phyloP scores from a whole-genome alignment of 2,888 invertebrate genomes.

The Drosophila helvetica region DNA sequence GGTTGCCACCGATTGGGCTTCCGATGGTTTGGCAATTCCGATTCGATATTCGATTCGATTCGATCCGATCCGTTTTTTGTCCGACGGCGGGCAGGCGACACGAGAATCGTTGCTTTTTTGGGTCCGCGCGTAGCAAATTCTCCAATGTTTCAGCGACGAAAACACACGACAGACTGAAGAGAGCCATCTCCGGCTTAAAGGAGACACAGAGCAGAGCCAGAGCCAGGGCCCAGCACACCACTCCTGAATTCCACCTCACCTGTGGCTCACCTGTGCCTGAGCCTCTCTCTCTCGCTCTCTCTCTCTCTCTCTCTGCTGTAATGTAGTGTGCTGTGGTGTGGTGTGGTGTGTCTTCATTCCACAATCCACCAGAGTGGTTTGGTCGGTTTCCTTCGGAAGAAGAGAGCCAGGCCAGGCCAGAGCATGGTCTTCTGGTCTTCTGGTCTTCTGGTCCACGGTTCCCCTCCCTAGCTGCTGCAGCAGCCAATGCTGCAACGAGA shows the following conservation, averaged over 20 bases:
- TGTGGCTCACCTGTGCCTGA: slow-evolving; percentile 62
- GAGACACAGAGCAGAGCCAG: slow-evolving; percentile 19
- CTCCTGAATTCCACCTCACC: slow-evolving; percentile 49
- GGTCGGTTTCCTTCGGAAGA: slow-evolving; percentile 55
- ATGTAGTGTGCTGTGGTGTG: slow-evolving; percentile 34
- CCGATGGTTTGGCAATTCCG: slow-evolving; percentile 2
- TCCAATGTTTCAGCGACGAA: slow-evolving; percentile 81
- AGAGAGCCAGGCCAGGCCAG: slow-evolving; percentile 16
- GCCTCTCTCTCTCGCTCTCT: neutral
- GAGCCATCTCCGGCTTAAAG: slow-evolving; percentile 46
- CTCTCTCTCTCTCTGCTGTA: neutral
- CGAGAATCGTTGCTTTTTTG: slow-evolving; percentile 35
- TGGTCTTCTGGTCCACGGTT: too few relatives aligned
- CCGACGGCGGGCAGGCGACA: slow-evolving; percentile 48
- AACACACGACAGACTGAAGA: slow-evolving; percentile 82
- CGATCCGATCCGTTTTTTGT: slow-evolving; percentile 35
- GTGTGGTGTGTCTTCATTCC: slow-evolving; percentile 28
- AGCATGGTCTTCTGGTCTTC: neutral
- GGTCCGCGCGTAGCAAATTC: slow-evolving; percentile 66
- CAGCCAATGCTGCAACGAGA: slow-evolving; percentile 7
- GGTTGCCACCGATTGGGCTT: too few relatives aligned
- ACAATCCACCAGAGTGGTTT: slow-evolving; percentile 68
- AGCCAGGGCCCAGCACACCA: neutral
- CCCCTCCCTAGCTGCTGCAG: neutral
- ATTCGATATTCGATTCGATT: slow-evolving; percentile 20